Evolutionary conservation across 2,797 vertebrate genomes (phyloP).

Genomic region (Phrynocephalus guinanensis): DNA sequence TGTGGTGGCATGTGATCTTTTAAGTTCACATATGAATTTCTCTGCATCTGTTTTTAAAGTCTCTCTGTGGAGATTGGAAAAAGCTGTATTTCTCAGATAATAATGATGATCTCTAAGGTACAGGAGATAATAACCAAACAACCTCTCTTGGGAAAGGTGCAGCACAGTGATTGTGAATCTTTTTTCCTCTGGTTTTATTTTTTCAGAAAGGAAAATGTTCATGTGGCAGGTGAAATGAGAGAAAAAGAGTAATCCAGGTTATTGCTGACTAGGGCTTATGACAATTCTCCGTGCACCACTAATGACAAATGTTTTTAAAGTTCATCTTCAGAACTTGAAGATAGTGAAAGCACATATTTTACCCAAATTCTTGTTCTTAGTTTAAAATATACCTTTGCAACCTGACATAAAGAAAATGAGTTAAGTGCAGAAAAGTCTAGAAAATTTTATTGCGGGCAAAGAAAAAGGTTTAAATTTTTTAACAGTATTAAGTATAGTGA

Average conservation of each 20-base stretch:
- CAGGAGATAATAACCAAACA: constrained; percentile 28
- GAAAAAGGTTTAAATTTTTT: too few relatives aligned
- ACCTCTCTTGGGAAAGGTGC: neutral
- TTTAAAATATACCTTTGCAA: too few relatives aligned
- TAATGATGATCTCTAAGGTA: constrained; percentile 22
- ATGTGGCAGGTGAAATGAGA: neutral
- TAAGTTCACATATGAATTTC: constrained; percentile 37
- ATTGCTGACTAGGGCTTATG: constrained; percentile 25
- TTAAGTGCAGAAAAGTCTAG: too few relatives aligned
- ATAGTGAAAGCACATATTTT: too few relatives aligned
- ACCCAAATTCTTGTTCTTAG: too few relatives aligned
- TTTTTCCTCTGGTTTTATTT: constrained; percentile 24
- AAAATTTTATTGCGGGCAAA: too few relatives aligned
- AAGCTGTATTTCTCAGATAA: constrained; percentile 27
- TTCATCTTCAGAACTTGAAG: neutral
- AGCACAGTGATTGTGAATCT: constrained; percentile 15
- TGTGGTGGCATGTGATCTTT: neutral
- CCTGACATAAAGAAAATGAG: too few relatives aligned
- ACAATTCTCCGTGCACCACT: neutral
- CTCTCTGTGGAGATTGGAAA: constrained; percentile 20
- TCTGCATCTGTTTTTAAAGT: neutral
- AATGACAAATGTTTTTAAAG: constrained; percentile 9
- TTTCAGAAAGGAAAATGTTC: neutral
- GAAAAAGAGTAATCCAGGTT: neutral
- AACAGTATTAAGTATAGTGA: too few relatives aligned